Evolutionary conservation across 2,113 vertebrate genomes (phyloP), one percentile per base, ranked within the genome.

Genomic region (Oostethus manadensis): DNA sequence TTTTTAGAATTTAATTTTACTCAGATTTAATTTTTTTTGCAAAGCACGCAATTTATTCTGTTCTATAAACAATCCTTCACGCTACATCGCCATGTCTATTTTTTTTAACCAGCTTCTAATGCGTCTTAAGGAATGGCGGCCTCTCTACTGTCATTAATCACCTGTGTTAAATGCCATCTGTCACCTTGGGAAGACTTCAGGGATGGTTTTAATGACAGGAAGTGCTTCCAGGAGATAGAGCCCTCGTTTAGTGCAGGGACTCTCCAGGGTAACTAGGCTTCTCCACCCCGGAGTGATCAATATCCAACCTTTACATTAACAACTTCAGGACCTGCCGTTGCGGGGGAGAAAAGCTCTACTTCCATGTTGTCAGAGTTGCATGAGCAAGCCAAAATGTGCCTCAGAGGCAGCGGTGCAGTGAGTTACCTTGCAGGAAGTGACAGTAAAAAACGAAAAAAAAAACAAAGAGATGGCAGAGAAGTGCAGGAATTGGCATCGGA

Each of bases 141-240:
- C 64, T 73, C 80, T 77, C 66, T 44, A 47, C 64, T 73, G 66
- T 76, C 74, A 80, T 87, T 82, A 69, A 85, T 85, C 80, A 86
- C 69, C 61, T 65, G 60, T 72, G 79, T 71, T 84, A 87, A 88
- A 87, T 81, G 79, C 82, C 87, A 88, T 86, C 81, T 86, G 85
- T 84, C 82, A 84, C 68, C 70, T 81, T 71, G 75, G 77, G 73
- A 80, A 67, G 77, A 81, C 85, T 86, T 84, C 64, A 46, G 78
- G 84, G 85, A 84, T 64, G 72, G 76, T 77, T 81, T 81, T 87
- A 86, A 88, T 87, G 83, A 88, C 82, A 86, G 77, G 66, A 88
- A 83, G 76, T 70, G 74, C 80, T 84, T 85, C 77, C 62, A 81
- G 78, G 72, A 82, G 82, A 84, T 73, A 79, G 59, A 81, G 79